Conservation (phyloP, 2,797 vertebrate species). For the Scleropages formosus region DNA sequence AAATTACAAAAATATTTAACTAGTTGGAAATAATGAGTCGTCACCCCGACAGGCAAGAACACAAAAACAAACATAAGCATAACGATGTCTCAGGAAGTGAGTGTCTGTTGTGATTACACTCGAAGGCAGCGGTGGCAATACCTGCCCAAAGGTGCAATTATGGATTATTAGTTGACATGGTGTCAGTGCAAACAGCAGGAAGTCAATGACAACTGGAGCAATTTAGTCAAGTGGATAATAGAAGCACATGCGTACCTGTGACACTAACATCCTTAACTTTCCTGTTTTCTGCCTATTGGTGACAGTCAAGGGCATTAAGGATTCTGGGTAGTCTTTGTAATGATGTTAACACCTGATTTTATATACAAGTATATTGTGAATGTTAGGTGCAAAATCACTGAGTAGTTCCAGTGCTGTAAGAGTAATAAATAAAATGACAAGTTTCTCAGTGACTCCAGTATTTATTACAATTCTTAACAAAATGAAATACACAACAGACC, state of each 20-base stretch:
- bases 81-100: neutral
- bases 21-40: too few species aligned
- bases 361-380: neutral
- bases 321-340: neutral
- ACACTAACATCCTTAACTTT: neutral
- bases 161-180: slow-evolving; percentile 44
- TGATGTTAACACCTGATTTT: neutral
- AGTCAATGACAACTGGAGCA: neutral
- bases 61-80: neutral
- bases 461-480: slow-evolving; percentile 24
- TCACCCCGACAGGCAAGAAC: neutral
- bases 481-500: too few species aligned
- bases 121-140: slow-evolving; percentile 37
- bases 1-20: neutral
- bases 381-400: neutral
- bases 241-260: neutral
- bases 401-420: neutral
- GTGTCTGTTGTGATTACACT: neutral
- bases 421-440: slow-evolving; percentile 4
- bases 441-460: neutral
- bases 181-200: neutral
- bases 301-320: neutral
- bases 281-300: neutral
- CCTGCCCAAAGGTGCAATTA: slow-evolving; percentile 38
- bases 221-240: slow-evolving; percentile 8